Conservation (phyloP, 2,797 vertebrate species). For the Coracias cyanogaster region DNA sequence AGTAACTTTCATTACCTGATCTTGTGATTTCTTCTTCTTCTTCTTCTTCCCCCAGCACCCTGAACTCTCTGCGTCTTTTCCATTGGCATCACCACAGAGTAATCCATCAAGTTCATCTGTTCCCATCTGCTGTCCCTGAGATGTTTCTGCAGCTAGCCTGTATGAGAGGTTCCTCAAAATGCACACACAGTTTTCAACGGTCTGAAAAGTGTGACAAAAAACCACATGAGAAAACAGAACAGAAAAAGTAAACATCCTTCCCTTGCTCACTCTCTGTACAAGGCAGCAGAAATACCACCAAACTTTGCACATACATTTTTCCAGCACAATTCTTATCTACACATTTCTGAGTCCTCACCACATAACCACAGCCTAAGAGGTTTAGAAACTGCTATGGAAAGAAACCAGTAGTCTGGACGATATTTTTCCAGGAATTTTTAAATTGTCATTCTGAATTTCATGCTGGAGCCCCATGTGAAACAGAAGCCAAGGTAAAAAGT, state of each 20-base stretch:
- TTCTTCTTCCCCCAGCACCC: constrained; percentile 99
- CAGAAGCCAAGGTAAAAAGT: not conserved
- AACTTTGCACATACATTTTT: not conserved
- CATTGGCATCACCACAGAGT: constrained; percentile 92
- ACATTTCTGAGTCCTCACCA: not conserved
- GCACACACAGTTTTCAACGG: constrained; percentile 99
- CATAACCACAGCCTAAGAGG: not conserved
- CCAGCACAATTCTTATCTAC: not conserved
- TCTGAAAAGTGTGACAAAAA: constrained; percentile 79
- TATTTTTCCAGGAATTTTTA: not conserved
- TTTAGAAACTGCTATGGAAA: not conserved
- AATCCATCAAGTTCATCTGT: constrained; percentile 95
- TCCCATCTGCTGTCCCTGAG: constrained; percentile 98
- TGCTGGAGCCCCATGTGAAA: not conserved
- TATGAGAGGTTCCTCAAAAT: constrained; percentile 99
- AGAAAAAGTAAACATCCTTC: not conserved
- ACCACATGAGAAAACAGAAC: not conserved
- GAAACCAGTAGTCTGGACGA: not conserved
- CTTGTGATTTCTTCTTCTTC: constrained; percentile 99
- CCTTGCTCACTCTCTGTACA: not conserved
- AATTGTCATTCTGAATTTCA: not conserved
- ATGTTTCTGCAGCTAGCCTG: constrained; percentile 96
- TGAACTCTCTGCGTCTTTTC: constrained; percentile 93
- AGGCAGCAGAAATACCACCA: not conserved
- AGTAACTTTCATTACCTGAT: constrained; percentile 86